Evolutionary conservation across 2,888 invertebrate species (phyloP).

Genomic region (Laothoe populi): DNA sequence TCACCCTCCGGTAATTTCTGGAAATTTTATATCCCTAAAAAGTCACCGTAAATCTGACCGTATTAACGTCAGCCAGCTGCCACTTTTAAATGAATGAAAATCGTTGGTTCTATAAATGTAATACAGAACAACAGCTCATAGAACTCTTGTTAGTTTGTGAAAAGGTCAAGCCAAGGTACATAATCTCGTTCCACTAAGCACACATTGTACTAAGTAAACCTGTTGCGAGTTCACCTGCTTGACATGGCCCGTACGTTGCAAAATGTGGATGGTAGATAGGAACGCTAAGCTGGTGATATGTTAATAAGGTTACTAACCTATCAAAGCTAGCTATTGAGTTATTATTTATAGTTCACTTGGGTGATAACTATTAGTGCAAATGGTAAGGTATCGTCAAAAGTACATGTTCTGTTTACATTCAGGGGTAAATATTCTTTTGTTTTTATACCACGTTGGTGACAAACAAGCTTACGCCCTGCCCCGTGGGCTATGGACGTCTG

Average conservation of each 20-base stretch:
- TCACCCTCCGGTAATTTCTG: too few species aligned
- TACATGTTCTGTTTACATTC: too few species aligned
- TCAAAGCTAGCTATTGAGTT: background rate
- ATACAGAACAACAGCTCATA: background rate
- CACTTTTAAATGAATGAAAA: too few species aligned
- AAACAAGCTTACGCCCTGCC: too few species aligned
- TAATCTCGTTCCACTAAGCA: slow-evolving; percentile 11
- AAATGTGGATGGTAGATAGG: slow-evolving; percentile 37
- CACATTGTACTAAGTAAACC: slow-evolving; percentile 38
- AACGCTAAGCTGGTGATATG: slow-evolving; percentile 32
- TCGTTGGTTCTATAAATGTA: too few species aligned
- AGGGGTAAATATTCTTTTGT: too few species aligned
- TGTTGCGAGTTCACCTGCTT: slow-evolving; percentile 46
- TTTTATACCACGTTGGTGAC: too few species aligned
- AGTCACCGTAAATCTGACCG: too few species aligned
- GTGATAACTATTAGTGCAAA: background rate
- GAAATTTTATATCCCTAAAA: too few species aligned
- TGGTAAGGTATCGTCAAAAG: too few species aligned
- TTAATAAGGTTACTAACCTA: slow-evolving; percentile 1
- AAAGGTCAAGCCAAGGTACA: slow-evolving; percentile 12
- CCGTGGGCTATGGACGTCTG: too few species aligned
- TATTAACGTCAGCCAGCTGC: too few species aligned
- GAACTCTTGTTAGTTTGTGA: background rate
- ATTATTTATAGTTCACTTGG: background rate
- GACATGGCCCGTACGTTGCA: slow-evolving; percentile 43